A percentile compares a stretch with the other conserved stretches of the same genome.
Conservation (phyloP, 2,797 vertebrate species). For the Rhincodon typus region DNA sequence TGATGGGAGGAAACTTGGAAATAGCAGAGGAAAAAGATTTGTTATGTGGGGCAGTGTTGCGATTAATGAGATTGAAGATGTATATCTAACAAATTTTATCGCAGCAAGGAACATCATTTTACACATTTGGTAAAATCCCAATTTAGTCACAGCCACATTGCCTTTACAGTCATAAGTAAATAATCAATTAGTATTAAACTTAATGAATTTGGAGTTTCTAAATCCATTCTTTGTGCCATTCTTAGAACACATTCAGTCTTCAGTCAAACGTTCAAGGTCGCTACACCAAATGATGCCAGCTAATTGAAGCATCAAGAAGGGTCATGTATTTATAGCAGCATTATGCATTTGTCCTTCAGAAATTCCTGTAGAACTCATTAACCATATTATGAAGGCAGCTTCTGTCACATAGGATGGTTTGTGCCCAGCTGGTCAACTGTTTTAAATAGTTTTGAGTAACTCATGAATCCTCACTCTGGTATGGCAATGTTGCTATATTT, state of each 20-base stretch:
- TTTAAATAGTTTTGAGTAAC: too few relatives aligned
- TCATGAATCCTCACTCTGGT: too few relatives aligned
- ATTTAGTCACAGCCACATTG: not conserved
- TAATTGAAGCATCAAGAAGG: not conserved
- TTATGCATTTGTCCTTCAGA: not conserved
- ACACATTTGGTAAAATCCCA: not conserved
- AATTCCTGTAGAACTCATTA: not conserved
- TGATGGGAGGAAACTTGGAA: not conserved
- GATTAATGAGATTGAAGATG: not conserved
- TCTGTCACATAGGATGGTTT: too few relatives aligned
- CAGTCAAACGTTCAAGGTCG: not conserved
- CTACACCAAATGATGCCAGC: not conserved
- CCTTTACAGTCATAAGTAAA: not conserved
- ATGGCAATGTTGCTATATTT: too few relatives aligned
- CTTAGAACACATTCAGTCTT: not conserved
- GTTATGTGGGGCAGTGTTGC: not conserved
- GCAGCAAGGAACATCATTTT: not conserved
- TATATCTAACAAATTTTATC: not conserved
- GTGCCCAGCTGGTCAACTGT: too few relatives aligned
- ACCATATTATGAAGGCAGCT: too few relatives aligned
- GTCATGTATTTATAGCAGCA: not conserved
- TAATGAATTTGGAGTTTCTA: not conserved
- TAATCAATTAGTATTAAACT: too few relatives aligned
- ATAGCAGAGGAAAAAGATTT: not conserved
- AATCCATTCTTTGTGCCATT: not conserved